Evolutionary conservation across 2,888 invertebrate genomes (phyloP), one percentile per base, ranked within the genome.

Genomic region (Leucoma salicis): DNA sequence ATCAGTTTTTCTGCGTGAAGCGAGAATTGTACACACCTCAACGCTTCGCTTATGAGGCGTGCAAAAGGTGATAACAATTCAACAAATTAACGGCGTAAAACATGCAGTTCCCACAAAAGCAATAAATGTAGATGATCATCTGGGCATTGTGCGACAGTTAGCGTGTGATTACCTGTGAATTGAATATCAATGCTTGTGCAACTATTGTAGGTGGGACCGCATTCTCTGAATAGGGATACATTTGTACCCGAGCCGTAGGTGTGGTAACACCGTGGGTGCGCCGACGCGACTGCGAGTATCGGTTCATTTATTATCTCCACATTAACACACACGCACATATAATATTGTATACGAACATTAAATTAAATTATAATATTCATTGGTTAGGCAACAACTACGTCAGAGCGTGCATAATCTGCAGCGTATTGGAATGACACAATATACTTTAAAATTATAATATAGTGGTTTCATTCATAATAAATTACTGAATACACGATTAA

Each of bases 221-320:
- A 79, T 79, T 81, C 74, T 70, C 69, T 68, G 69, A 70, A 71
- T 66, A 67, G 71, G 71, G 62, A 66, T 68, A 72, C 63, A 66
- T 52, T 62, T 57, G 57, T 51, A 57, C 47, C 44, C 38, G 57
- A 51, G 49, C 44, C 49, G 56, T 68, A 60, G 70, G 74, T 72
- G 78, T 77, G 67, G 63, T 62, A 57, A 48, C 46, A 39, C 36
- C 45, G 81, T 81, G 74, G 82, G 80, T 71, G 80, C 78, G 80
- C 79, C 78, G 66, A 71, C 74, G 63, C 71, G 39, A 49, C 58
- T 52, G 48, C 47, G 61, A 49, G 57, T 58, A 58, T 63, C 54
- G 63, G 57, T 59, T 59, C 49, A 58, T 63, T 60, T 58, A 62
- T 56, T 58, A 57, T 56, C 45, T 45, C 47, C 49, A 59, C 53